A percentile compares a stretch with the other conserved stretches of the same genome.
phyloP scores from a whole-genome alignment of 2,797 vertebrate species.

The Acanthornis magna region DNA sequence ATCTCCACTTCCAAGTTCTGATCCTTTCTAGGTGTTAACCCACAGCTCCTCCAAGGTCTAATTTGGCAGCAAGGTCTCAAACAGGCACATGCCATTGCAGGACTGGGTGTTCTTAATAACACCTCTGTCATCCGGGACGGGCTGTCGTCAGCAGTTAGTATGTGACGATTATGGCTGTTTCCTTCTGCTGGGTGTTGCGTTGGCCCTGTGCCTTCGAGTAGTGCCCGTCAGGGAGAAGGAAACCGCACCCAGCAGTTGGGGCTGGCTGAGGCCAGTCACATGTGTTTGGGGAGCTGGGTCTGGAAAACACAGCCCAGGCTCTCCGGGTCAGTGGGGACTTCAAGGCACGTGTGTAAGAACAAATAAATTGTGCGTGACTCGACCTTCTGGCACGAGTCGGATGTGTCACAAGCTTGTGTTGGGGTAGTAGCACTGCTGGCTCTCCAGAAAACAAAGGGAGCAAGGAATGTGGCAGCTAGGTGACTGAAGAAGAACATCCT shows the following conservation, averaged over 20 bases:
- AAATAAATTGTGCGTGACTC: neutral
- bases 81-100: neutral
- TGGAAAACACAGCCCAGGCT: neutral
- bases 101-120: neutral
- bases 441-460: neutral
- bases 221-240: neutral
- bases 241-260: neutral
- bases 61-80: neutral
- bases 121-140: neutral
- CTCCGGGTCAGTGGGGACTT: fast-evolving
- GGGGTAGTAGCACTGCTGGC: neutral
- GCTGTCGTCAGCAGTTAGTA: neutral
- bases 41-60: neutral
- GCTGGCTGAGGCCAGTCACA: neutral
- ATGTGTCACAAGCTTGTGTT: neutral
- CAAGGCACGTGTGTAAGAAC: neutral
- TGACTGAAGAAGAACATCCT: neutral
- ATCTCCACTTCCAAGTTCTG: neutral
- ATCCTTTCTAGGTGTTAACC: neutral
- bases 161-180: neutral
- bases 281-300: neutral
- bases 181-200: neutral
- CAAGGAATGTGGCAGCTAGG: neutral
- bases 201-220: fast-evolving
- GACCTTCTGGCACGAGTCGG: neutral